Evolutionary conservation across 2,113 vertebrate species (phyloP), one percentile per base, ranked within the genome.

Genomic region (Ophiodon elongatus): DNA sequence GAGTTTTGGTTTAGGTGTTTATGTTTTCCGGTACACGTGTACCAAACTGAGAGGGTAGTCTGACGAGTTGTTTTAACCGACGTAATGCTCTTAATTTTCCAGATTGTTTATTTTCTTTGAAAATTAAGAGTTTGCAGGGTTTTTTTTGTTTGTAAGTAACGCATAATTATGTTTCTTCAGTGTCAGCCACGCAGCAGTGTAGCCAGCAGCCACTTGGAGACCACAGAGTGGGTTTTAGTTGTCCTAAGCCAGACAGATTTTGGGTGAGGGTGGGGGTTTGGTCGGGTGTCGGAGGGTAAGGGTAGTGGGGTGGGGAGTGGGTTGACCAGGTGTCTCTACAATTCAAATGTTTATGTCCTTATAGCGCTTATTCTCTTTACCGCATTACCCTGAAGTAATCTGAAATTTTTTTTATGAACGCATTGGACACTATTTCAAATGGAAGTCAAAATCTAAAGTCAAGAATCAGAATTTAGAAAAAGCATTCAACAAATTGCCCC

Each of bases 21-120:
- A 79, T 91, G 72, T 81, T 87, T 92, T 87, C 86, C 27, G 86
- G 93, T 95, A 85, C 84, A 25, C 10, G 59, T 77, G 88, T 90
- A 88, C 92, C 86, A 71, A 82, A 84, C 79, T 37, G 73, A 89
- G 66, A 82, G 83, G 91, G 87, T 93, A 92, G 91, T 92, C 87
- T 89, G 80, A 86, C 7, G 76, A 91, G 92, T 92, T 77, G 65
- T 93, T 92, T 83, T 81, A 86, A 92, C 89, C 90, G 91, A 95
- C 85, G 66, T 90, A 79, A 94, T 93, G 93, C 93, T 95, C 90
- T 94, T 94, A 90, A 90, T 92, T 89, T 94, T 91, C 70, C 88
- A 85, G 85, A 92, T 80, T 92, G 77, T 86, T 93, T 91, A 79
- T 88, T 93, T 93, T 91, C 88, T 87, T 87, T 89, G 63, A 88